Conservation (phyloP, 1,140 invertebrate species). For the Penaeus indicus region DNA sequence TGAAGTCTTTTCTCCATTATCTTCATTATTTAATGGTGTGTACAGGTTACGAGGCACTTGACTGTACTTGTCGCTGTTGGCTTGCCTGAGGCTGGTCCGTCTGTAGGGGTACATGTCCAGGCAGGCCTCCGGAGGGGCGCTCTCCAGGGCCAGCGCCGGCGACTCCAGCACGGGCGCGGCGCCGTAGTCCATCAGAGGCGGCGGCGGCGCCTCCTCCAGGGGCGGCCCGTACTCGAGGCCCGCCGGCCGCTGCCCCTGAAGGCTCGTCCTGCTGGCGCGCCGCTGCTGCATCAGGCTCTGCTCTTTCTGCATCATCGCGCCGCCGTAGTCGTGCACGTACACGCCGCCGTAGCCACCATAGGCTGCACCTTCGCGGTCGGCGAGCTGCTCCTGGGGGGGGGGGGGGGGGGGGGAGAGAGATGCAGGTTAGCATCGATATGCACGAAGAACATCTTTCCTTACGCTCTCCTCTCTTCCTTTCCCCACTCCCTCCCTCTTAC, state of each 20-base stretch:
- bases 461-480: too few species aligned
- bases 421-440: not conserved
- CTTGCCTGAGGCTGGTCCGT: slow-evolving; percentile 45
- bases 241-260: slow-evolving; percentile 35
- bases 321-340: slow-evolving; percentile 67
- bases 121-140: slow-evolving; percentile 12
- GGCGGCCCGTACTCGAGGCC: slow-evolving; percentile 49
- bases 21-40: slow-evolving; percentile 60
- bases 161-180: not conserved
- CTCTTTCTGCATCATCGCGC: slow-evolving; percentile 67
- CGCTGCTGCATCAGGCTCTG: slow-evolving; percentile 53
- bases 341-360: slow-evolving; percentile 62
- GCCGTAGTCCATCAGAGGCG: slow-evolving; percentile 21
- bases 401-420: not conserved
- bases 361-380: slow-evolving; percentile 27
- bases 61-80: slow-evolving; percentile 49
- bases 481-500: too few species aligned
- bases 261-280: slow-evolving; percentile 41
- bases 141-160: not conserved
- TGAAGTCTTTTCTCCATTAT: slow-evolving; percentile 51
- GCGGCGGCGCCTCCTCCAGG: slow-evolving; percentile 36
- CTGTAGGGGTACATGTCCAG: slow-evolving; percentile 33
- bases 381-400: slow-evolving; percentile 2
- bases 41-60: slow-evolving; percentile 64
- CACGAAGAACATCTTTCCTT: too few species aligned